Conservation (phyloP, 2,888 invertebrate genomes). For the Erebia aethiops region DNA sequence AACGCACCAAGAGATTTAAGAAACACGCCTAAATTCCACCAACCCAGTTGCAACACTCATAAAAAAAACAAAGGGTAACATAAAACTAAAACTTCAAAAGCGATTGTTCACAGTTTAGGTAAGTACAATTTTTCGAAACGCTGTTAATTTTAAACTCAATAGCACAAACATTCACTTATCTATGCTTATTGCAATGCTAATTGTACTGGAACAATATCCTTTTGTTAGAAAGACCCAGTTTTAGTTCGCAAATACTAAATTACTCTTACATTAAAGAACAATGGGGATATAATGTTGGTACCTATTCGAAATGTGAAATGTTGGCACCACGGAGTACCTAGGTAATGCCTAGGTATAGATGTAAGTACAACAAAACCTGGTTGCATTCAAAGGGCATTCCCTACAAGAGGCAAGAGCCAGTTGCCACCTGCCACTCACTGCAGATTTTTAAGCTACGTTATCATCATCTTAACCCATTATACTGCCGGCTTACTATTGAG, state of each 20-base stretch:
- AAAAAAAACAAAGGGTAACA: slow-evolving; percentile 25
- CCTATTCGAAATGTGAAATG: slow-evolving; percentile 22
- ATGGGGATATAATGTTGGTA: slow-evolving; percentile 30
- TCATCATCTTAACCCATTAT: too few species aligned
- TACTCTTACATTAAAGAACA: slow-evolving; percentile 42
- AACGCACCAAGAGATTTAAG: too few species aligned
- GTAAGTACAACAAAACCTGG: too few species aligned
- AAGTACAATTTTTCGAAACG: slow-evolving; percentile 32
- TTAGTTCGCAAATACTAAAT: slow-evolving; percentile 54
- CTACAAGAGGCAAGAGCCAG: too few species aligned
- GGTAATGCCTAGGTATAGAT: too few species aligned
- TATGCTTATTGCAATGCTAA: slow-evolving; percentile 76
- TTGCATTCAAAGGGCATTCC: too few species aligned
- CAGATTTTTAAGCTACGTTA: too few species aligned
- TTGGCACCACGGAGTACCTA: not conserved
- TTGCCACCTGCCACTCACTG: too few species aligned
- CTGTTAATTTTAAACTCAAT: slow-evolving; percentile 46
- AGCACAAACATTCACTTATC: slow-evolving; percentile 72
- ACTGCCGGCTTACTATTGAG: too few species aligned
- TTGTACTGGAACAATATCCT: slow-evolving; percentile 78
- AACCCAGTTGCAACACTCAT: not conserved
- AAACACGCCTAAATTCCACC: not conserved
- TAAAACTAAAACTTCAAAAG: slow-evolving; percentile 27
- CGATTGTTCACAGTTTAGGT: slow-evolving; percentile 32
- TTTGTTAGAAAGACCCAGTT: slow-evolving; percentile 78